Base-by-base conservation (phyloP, 2,113 vertebrate species). In the Garra rufa region DNA sequence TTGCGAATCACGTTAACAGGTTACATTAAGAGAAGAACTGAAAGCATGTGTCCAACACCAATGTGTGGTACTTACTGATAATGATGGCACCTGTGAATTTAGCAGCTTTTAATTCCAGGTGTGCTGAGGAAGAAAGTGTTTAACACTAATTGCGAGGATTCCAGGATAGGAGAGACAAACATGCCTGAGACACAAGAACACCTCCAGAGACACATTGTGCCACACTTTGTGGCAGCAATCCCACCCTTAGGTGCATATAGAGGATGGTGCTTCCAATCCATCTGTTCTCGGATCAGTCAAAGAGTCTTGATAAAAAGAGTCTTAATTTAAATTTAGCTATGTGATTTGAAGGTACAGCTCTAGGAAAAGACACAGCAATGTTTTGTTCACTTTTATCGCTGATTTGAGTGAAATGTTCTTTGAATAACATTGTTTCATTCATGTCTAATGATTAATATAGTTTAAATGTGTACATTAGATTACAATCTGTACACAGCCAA, bases 271-370 rank as follows among this genome's bases (percentile, higher is more conserved):
- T 74, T 55, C 63, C 44, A 84, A 34, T 57, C 85, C 86, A 85
- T 87, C 86, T 85, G 87, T 85, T 78, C 28, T 26, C 70, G 28
- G 44, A 81, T 19, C 38, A 50, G 59, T 59, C 65, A 83, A 79
- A 34, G 67, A 83, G 63, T 69, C 26, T n/a, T 55, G n/a, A 73
- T 76, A 34, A 34, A 55, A 83, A 48, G n/a, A 3, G 9, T 83
- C 38, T 52, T 19, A 7, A n/a, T 82, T 76, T 78, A 26, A 61
- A 43, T 78, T 26, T 78, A 21, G 30, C 26, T 61, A 4, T 26
- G 13, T 4, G 74, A 67, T 38, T 55, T 79, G 28, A 73, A 52
- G 26, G 76, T 34, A 76, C 24, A 19, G 48, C 30, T 67, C 17
- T 10, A 69, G 21, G 17, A 83, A 41, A 17, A 19, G 55, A 44